Evolutionary conservation across 53 echinoderm and acorn worm genomes (phyloP), one percentile per base, ranked within the genome.

Genomic region (Luidia sarsii): DNA sequence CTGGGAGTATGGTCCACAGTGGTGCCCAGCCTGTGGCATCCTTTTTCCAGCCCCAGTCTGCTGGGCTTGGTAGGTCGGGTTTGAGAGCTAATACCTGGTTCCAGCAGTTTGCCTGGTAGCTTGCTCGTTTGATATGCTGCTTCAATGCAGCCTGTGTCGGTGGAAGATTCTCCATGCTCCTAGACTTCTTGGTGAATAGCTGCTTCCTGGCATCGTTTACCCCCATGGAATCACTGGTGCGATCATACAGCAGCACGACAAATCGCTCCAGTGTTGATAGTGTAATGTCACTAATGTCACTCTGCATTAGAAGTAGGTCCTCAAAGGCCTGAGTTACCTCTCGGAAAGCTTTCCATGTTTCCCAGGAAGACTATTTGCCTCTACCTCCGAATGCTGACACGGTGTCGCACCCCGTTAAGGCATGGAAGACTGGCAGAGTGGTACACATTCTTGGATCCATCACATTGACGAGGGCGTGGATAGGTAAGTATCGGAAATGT

Each of bases 1-100:
- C 88, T 23, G 84, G 85, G 18, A 90, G 82, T 23, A 82, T 82
- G 38, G 88, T 91, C 88, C 88, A 88, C 22, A 84, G 46, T 18
- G 91, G 91, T 28, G 63, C 31, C 79, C 73, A 73, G 19, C 61
- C 50, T 51, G 68, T 33, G 21, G 31, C 34, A 4, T 39, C 83
- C 49, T 59, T 39, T 62, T 33, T 45, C 41, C 59, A 57, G 15
- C 91, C 87, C 87, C 80, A 91, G 52, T 77, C 83, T 23, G 70
- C 21, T 68, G 83, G 91, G 14, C 57, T 29, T 52, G 83, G 83
- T 19, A 83, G 64, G 9, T 69, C 62, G 23, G 82, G 82, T 59
- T 57, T 73, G 54, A 51, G 68, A 32, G 50, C 57, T 57, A 87
- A 48, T 18, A 28, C 31, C 64, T 68, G 22, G 52, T 15, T 34